Evolutionary conservation across 2,797 vertebrate species (phyloP).

Genomic region (Merluccius polli): DNA sequence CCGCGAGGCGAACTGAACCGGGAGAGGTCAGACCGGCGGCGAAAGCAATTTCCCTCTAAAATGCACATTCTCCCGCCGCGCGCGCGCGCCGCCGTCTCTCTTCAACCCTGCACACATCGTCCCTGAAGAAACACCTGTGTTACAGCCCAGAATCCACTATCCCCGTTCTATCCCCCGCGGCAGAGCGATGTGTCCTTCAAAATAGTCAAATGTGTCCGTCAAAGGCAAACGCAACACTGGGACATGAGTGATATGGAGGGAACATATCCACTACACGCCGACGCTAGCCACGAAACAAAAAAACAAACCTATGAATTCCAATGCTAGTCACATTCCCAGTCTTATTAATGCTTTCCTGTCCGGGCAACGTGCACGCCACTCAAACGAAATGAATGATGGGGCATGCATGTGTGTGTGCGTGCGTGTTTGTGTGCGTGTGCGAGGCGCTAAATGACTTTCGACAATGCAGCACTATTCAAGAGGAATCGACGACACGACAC

Average conservation of each 20-base stretch:
- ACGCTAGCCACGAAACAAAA: background rate
- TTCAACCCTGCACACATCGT: background rate
- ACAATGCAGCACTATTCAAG: background rate
- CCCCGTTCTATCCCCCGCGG: background rate
- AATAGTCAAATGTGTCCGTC: background rate
- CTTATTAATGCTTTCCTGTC: background rate
- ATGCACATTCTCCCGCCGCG: constrained; percentile 18
- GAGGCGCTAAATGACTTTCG: background rate
- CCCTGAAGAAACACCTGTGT: background rate
- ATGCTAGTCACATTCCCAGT: background rate
- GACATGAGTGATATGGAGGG: background rate
- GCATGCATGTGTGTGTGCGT: background rate
- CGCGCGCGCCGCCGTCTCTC: background rate
- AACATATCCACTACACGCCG: background rate
- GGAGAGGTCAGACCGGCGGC: constrained; percentile 45
- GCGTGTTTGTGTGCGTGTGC: background rate
- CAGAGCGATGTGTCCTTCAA: background rate
- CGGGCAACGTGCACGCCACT: background rate
- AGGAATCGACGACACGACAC: background rate
- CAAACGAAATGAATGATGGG: background rate
- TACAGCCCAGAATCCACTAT: background rate
- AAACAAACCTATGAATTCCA: background rate
- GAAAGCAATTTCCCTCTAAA: constrained; percentile 52
- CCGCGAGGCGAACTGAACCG: constrained; percentile 38
- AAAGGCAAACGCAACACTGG: background rate